Evolutionary conservation across 2,113 vertebrate species (phyloP).

Genomic region (Cebidichthys violaceus): DNA sequence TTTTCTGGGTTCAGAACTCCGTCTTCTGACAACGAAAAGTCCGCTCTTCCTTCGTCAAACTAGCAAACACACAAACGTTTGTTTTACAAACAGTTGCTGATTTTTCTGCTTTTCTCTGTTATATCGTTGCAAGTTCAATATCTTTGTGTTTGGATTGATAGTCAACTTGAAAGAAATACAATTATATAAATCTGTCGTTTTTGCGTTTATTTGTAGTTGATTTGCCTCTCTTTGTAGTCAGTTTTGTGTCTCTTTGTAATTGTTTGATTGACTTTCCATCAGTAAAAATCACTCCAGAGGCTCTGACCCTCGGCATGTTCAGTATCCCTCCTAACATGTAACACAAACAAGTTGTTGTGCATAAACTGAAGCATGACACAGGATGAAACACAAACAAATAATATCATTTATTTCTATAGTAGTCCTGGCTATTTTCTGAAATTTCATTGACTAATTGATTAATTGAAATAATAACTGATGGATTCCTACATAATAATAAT

Average conservation of each 20-base stretch:
- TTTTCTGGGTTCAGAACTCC: conserved; percentile 79
- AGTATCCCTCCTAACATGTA: background rate
- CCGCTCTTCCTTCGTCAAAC: conserved; percentile 88
- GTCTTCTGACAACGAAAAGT: conserved; percentile 79
- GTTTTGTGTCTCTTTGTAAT: background rate
- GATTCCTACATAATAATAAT: background rate
- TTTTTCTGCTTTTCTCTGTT: background rate
- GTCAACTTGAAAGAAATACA: background rate
- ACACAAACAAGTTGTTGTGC: background rate
- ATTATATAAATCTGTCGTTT: background rate
- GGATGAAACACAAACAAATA: background rate
- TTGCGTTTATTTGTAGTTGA: background rate
- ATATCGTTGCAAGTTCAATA: background rate
- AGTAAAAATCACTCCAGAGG: background rate
- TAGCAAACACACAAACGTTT: conserved; percentile 61
- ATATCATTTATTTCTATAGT: background rate
- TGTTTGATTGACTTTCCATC: background rate
- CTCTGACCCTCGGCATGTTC: too few species aligned
- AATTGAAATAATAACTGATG: background rate
- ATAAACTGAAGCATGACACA: background rate
- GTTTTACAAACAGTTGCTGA: too few species aligned
- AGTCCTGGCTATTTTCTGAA: background rate
- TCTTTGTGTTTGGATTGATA: background rate
- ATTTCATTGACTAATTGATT: background rate
- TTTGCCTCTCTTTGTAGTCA: background rate